Conservation (phyloP, 2,797 vertebrate genomes). For the Bovichtus diacanthus region DNA sequence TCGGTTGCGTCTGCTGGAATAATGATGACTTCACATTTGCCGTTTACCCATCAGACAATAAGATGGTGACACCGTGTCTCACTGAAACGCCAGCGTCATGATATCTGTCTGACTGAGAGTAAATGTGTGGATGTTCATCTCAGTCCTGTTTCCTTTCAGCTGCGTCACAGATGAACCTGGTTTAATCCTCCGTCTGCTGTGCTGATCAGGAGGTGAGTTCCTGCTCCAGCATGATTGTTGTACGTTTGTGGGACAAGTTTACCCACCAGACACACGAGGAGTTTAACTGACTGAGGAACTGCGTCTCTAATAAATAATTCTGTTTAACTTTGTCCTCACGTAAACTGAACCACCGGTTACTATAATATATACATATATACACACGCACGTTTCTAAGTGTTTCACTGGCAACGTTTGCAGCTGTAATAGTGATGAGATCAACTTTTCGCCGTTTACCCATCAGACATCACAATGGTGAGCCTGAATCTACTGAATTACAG, state of each 20-base stretch:
- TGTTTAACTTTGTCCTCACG: no score
- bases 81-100: constrained; percentile 76
- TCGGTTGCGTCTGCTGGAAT: constrained; percentile 24
- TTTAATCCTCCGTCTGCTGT: background rate
- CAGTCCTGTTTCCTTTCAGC: background rate
- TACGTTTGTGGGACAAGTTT: background rate
- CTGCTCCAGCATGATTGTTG: background rate
- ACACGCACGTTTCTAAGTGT: no score
- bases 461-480: constrained; percentile 86
- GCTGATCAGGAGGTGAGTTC: constrained; percentile 40
- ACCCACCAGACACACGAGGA: no score
- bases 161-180: background rate
- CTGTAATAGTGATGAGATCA: constrained; percentile 76
- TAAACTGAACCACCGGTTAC: no score
- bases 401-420: background rate
- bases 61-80: constrained; percentile 80
- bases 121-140: background rate
- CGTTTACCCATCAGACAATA: constrained; percentile 90
- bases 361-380: no score
- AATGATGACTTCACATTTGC: constrained; percentile 77
- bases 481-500: constrained; percentile 80
- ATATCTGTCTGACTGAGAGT: background rate
- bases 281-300: no score
- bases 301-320: no score
- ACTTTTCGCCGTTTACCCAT: constrained; percentile 87